Evolutionary conservation across 2,113 vertebrate species (phyloP), one percentile per base, ranked within the genome.

Genomic region (Vidua macroura): DNA sequence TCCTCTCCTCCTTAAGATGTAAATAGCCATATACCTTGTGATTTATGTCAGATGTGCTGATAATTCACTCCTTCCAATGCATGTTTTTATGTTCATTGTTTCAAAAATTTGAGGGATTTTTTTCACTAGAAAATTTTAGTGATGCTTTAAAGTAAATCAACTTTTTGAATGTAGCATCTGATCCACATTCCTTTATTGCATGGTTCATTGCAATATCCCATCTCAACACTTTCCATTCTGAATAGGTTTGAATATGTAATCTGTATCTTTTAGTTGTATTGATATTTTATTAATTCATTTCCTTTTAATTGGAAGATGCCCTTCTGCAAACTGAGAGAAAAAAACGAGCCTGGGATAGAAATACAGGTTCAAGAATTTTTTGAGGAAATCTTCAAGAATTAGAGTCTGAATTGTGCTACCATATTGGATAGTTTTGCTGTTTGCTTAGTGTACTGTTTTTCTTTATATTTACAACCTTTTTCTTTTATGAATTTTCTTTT

Each of bases 401-500:
- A 51, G 68, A 58, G 2, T 84, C 18, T 68, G 48, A 91, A 49
- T 27, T 10, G 10, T 81, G 10, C 7, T 75, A 70, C 33, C 3
- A 8, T 41, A 24, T 13, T 39, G 21, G 16, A 49, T 35, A 30
- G 51, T 49, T 68, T 35, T 70, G 6, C 46, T 87, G 8, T 48
- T 66, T 88, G 8, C 39, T 75, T 44, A 56, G 6, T 8, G 4
- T 41, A 20, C 30, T 90, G 25, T 41, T 86, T 93, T 81, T 84
- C 78, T 90, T 86, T 66, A 35, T 92, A 83, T 94, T 96, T 95
- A 90, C 52, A 62, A 11, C 18, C 49, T 66, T 37, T 79, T 95
- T 82, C n/a, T 55, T 53, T 51, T 43, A 86, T 35, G 48, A 43
- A 94, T 90, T 92, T 88, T 88, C 18, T 97, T 62, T 81, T 66